Conservation (phyloP, 2,888 invertebrate genomes). For the Erynnis tages region DNA sequence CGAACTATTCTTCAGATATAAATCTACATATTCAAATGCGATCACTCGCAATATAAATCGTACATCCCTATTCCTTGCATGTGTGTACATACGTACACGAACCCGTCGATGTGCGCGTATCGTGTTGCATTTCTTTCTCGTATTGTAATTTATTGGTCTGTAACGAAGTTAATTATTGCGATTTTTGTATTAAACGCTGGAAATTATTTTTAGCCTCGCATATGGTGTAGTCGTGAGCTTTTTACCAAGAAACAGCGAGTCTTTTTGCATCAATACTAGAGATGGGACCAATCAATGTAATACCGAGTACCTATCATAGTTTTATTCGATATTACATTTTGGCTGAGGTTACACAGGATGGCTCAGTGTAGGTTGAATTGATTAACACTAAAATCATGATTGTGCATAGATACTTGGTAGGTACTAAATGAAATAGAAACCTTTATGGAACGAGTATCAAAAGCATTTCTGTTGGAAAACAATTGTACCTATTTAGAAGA, state of each 20-base stretch:
- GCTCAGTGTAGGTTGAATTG: too few relatives aligned
- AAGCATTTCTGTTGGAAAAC: too few relatives aligned
- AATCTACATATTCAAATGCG: background rate
- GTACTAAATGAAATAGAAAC: too few relatives aligned
- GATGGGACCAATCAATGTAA: too few relatives aligned
- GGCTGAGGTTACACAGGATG: too few relatives aligned
- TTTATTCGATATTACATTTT: too few relatives aligned
- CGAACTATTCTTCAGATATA: too few relatives aligned
- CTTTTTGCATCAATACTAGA: conserved; percentile 25
- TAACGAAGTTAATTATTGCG: conserved; percentile 81
- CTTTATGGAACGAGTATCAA: too few relatives aligned
- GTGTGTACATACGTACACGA: conserved; percentile 38
- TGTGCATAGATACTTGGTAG: too few relatives aligned
- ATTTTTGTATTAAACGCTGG: conserved; percentile 82
- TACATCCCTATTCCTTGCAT: conserved; percentile 37
- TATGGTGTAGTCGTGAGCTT: conserved; percentile 54
- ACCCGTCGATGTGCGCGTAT: conserved; percentile 49
- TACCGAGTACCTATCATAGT: too few relatives aligned
- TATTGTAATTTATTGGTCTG: conserved; percentile 81
- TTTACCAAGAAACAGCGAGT: conserved; percentile 59
- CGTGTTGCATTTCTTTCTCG: conserved; percentile 76
- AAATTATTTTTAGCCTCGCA: conserved; percentile 78
- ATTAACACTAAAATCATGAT: too few relatives aligned
- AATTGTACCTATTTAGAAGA: too few relatives aligned
- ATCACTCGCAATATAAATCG: conserved; percentile 11